phyloP scores from a whole-genome alignment of 2,797 vertebrate species.

The Loriculus beryllinus region DNA sequence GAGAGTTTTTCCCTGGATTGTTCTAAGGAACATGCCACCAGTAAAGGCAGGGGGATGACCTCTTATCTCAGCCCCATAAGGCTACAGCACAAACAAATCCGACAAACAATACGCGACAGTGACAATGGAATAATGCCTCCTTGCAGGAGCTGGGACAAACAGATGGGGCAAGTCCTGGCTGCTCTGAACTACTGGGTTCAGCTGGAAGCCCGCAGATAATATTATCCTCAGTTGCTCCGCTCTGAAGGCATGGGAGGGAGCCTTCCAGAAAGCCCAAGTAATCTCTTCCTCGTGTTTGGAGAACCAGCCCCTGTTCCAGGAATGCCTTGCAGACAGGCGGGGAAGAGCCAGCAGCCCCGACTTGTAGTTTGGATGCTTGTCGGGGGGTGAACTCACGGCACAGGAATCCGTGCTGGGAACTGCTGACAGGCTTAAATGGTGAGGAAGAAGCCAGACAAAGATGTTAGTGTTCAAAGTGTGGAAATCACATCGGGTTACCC shows the following conservation, averaged over 20 bases:
- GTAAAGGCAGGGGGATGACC: slow-evolving; percentile 3
- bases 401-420: slow-evolving; percentile 44
- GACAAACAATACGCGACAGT: not conserved
- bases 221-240: slow-evolving; percentile 50
- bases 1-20: slow-evolving; percentile 48
- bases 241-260: slow-evolving; percentile 19
- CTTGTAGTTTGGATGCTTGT: slow-evolving; percentile 19
- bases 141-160: slow-evolving; percentile 11
- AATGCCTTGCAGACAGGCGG: not conserved
- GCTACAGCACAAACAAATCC: not conserved
- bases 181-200: not conserved
- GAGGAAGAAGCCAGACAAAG: slow-evolving; percentile 31
- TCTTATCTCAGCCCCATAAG: slow-evolving; percentile 67
- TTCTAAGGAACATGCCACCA: slow-evolving; percentile 26
- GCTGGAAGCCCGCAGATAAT: slow-evolving; percentile 25
- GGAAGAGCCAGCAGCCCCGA: slow-evolving; percentile 24
- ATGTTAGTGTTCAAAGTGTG: not conserved
- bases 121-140: slow-evolving; percentile 49
- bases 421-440: slow-evolving; percentile 40
- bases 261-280: slow-evolving; percentile 56
- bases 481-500: not conserved
- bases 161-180: not conserved
- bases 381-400: slow-evolving; percentile 24
- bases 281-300: slow-evolving; percentile 48
- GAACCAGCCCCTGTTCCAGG: slow-evolving; percentile 10